These are phyloP conservation scores for Fundulus diaphanus DNA, from an alignment of 2,797 vertebrate genomes.

Conservation along the genomic window DNA sequence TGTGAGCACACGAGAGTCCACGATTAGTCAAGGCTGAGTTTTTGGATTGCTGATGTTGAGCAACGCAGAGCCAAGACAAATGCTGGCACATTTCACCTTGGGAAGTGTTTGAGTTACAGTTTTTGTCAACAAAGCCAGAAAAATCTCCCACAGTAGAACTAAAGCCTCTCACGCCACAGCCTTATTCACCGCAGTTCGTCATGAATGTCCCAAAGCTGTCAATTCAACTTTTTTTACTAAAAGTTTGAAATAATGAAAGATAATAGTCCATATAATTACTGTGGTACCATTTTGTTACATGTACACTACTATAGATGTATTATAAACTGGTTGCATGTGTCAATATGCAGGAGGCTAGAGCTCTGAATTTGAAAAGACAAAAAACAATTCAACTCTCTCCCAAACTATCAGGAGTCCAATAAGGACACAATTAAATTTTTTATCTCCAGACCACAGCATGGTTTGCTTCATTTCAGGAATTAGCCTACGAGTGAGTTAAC, in stretches of 20 bases:
- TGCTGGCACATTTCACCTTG: slow-evolving; percentile 11
- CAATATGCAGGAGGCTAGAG: too few relatives aligned
- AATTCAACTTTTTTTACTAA: neutral
- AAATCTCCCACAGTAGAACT: neutral
- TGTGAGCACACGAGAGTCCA: neutral
- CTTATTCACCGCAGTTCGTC: neutral
- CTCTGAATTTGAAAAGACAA: too few relatives aligned
- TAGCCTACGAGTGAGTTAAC: neutral
- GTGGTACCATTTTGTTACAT: too few relatives aligned
- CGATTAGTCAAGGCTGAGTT: neutral
- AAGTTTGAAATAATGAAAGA: neutral
- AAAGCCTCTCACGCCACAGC: neutral
- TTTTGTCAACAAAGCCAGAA: neutral
- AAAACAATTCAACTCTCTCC: too few relatives aligned
- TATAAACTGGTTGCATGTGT: too few relatives aligned
- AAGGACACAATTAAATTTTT: neutral
- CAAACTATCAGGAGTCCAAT: too few relatives aligned
- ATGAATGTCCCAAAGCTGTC: neutral
- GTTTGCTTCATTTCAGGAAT: neutral
- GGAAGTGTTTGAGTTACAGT: slow-evolving; percentile 4
- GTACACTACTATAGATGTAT: too few relatives aligned
- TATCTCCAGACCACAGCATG: neutral
- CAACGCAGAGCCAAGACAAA: neutral
- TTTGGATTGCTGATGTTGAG: neutral
- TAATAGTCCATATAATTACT: neutral